These are phyloP conservation scores for Oscheius onirici DNA, from an alignment of 2,888 invertebrate species.

Conservation along the genomic window DNA sequence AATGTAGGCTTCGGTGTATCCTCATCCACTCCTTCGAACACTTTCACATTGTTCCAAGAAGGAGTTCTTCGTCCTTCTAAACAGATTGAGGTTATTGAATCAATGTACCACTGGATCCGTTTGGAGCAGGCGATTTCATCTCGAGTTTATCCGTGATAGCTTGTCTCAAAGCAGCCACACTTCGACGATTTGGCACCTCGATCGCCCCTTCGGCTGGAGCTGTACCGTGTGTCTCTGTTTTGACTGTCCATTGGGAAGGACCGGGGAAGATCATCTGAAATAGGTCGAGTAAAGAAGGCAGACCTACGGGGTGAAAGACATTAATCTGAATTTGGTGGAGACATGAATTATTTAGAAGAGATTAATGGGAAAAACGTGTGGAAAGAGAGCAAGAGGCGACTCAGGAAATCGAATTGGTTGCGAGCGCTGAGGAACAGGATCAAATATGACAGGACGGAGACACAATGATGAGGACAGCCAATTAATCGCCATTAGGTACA, in stretches of 20 bases:
- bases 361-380: not conserved
- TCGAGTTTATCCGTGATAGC: slow-evolving; percentile 47
- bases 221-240: slow-evolving; percentile 14
- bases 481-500: slow-evolving; percentile 7
- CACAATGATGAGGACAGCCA: slow-evolving; percentile 20
- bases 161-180: slow-evolving; percentile 44
- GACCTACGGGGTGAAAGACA: not conserved
- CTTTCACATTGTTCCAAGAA: slow-evolving; percentile 41
- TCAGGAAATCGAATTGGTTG: slow-evolving; percentile 20
- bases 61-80: slow-evolving; percentile 22
- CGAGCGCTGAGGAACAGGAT: slow-evolving; percentile 13
- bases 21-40: slow-evolving; percentile 43
- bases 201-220: slow-evolving; percentile 38
- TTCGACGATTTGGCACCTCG: slow-evolving; percentile 35
- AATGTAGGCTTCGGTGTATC: slow-evolving; percentile 42
- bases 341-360: not conserved
- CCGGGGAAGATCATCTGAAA: slow-evolving; percentile 31
- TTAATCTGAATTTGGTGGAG: slow-evolving; percentile 3
- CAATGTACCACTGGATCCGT: not conserved
- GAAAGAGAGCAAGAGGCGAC: not conserved
- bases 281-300: not conserved
- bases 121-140: slow-evolving; percentile 42
- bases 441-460: slow-evolving; percentile 21
- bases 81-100: not conserved
- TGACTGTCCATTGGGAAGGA: slow-evolving; percentile 30